Evolutionary conservation across 2,888 invertebrate species (phyloP), one percentile per base, ranked within the genome.

Genomic region (Sycophila texana): DNA sequence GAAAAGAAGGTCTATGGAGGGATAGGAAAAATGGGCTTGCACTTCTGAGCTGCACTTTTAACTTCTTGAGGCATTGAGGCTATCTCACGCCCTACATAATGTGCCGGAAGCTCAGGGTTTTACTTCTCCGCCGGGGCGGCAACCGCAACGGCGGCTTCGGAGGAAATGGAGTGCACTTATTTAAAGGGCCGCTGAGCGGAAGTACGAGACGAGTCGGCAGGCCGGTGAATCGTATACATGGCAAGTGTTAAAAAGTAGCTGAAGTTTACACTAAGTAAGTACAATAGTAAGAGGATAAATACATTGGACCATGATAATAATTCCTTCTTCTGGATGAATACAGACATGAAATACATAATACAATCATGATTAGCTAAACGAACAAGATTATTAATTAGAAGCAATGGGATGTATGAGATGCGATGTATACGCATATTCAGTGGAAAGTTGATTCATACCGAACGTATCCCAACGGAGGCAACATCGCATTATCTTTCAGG

Each of bases 131-230:
- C 65, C 63, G 61, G 10, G 39, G 58, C 22, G 70, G 7, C 16
- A n/a, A 22, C 61, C 22, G 67, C 67, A 7, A 30, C 53, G 53
- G 61, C 61, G 53, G 39, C 65, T 26, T 26, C 39, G 22, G 58
- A 74, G 79, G 74, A 79, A 79, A 79, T 79, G 74, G 79, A 74
- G 79, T 79, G 79, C 79, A 79, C 79, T 79, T 79, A 79, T 79
- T 74, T 77, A 77, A 77, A 77, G 71, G 77, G 65, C 65, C 58
- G 4, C 20, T 57, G 60, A 22, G 60, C n/a, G 26, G 20, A 26
- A 3, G 18, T 4, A 13, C 14, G 60, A 16, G 10, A 20, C 55
- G 4, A 18, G 20, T 4, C n/a, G 39, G 49, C 20, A 22, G 57
- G n/a, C 55, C n/a, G 55, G 39, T n/a, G 26, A 51, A 16, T n/a